Evolutionary conservation across 2,888 invertebrate species (phyloP).

Genomic region (Ormyrus nitidulus): DNA sequence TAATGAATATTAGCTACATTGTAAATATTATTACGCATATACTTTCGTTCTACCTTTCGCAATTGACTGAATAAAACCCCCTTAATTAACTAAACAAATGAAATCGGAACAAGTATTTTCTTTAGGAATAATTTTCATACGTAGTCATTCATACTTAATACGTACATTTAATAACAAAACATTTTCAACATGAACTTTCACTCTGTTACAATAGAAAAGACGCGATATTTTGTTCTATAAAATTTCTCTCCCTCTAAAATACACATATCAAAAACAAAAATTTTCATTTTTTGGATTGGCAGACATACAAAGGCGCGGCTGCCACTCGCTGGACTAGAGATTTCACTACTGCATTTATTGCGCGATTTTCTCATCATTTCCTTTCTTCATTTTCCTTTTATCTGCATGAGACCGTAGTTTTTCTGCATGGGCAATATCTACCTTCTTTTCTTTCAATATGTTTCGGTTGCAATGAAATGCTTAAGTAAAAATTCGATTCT

Average conservation of each 20-base stretch:
- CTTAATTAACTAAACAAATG: conserved; percentile 49
- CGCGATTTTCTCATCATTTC: conserved; percentile 27
- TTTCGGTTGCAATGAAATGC: conserved; percentile 15
- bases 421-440: conserved; percentile 10
- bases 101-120: conserved; percentile 36
- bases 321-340: conserved; percentile 75
- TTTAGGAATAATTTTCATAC: conserved; percentile 17
- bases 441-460: background rate
- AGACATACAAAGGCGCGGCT: conserved; percentile 67
- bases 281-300: conserved; percentile 69
- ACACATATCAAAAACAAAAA: conserved; percentile 17
- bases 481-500: conserved; percentile 18
- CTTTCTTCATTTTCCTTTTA: conserved; percentile 8
- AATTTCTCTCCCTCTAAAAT: background rate
- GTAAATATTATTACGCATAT: conserved; percentile 54
- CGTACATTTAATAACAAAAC: conserved; percentile 9
- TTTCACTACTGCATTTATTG: conserved; percentile 73
- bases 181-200: background rate
- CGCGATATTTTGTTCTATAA: background rate
- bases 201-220: background rate
- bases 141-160: conserved; percentile 5
- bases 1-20: conserved; percentile 42
- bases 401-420: conserved; percentile 48
- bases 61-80: conserved; percentile 52
- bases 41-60: conserved; percentile 49